Evolutionary conservation across 2,113 vertebrate species (phyloP), one percentile per base, ranked within the genome.

Genomic region (Mustela nigripes): DNA sequence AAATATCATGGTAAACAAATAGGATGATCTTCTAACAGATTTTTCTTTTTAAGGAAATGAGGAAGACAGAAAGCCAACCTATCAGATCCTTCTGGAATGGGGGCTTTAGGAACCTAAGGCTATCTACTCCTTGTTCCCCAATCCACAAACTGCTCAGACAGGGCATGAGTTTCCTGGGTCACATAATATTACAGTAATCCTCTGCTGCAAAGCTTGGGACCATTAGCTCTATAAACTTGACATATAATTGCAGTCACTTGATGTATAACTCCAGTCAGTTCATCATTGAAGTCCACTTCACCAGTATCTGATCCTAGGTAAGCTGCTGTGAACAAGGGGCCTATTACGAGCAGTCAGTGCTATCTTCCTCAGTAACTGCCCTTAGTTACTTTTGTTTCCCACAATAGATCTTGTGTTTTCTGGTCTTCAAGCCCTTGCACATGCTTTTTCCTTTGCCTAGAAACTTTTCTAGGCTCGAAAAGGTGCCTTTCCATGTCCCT

Each of bases 1-100:
- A 96, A 89, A 62, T 85, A 53, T 82, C 58, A 31, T 79, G 89
- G 26, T 81, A 81, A 93, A 71, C 80, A 97, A 81, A 90, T 85
- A 95, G 63, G 60, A 48, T 78, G 56, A 42, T 19, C 26, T 56
- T 90, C 28, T 91, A 45, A 65, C 73, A 84, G 39, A 31, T 71
- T 94, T 80, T 82, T 82, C 56, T 74, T 78, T 65, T 87, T 53
- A 36, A 73, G 81, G n/a, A 90, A 87, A 31, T 7, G 7, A 71
- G 39, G 21, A 76, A 90, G n/a, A 81, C 22, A 90, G n/a, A 48
- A 87, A 91, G 58, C 24, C 26, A 71, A 28, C 50, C 73, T 86
- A 1, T 86, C 39, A 69, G 45, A 83, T 65, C 26, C 21, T 56
- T n/a, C 86, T 74, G n/a, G 22, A 79, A 60, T 42, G 22, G 18